Percentiles rank a stretch among this genome's conserved stretches.
Evolutionary conservation across 2,113 vertebrate genomes (phyloP).

Genomic region (Gobio gobio): DNA sequence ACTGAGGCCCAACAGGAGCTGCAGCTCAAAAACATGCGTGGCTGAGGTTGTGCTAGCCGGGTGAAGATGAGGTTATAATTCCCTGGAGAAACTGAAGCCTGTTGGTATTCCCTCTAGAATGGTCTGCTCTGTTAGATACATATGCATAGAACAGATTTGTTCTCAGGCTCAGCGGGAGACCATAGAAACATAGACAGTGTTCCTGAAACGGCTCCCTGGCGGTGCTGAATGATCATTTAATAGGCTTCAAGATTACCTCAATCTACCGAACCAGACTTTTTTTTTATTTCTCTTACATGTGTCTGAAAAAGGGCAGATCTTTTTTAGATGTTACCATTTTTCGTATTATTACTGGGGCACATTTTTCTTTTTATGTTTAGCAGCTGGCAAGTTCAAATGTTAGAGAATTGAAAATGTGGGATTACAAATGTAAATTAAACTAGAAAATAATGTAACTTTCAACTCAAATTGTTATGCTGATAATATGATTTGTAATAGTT

Average conservation of each 20-base stretch:
- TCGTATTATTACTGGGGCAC: not conserved
- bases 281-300: not conserved
- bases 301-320: not conserved
- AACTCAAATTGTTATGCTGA: not conserved
- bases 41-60: not conserved
- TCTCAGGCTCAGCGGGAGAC: not conserved
- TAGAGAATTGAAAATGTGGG: no score
- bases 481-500: not conserved
- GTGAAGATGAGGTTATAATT: not conserved
- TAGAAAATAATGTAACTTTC: not conserved
- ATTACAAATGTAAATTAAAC: not conserved
- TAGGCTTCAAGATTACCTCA: not conserved
- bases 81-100: slow-evolving; percentile 11
- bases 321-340: not conserved
- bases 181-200: not conserved
- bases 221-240: not conserved
- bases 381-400: not conserved
- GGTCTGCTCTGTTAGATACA: slow-evolving; percentile 3
- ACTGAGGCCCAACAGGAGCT: not conserved
- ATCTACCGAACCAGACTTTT: not conserved
- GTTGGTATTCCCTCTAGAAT: not conserved
- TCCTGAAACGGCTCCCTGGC: not conserved
- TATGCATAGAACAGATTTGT: not conserved
- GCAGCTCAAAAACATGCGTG: not conserved
- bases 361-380: not conserved